These are phyloP conservation scores for Chrysopilus asiliformis DNA, from an alignment of 2,888 invertebrate species.

Conservation along the genomic window DNA sequence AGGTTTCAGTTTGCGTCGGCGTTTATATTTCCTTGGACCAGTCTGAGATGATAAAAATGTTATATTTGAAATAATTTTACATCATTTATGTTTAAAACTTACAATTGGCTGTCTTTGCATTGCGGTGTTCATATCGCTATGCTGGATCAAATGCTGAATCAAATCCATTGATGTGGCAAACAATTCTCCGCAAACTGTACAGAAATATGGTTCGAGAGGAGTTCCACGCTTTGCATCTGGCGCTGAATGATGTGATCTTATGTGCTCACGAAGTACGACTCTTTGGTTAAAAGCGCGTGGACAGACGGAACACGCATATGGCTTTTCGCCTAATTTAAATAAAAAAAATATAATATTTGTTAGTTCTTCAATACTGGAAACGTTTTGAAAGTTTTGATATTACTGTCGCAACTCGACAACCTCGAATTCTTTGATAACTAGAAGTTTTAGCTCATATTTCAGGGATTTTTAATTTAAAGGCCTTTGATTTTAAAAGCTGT, in stretches of 20 bases:
- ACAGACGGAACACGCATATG: slow-evolving; percentile 76
- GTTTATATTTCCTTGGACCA: slow-evolving; percentile 67
- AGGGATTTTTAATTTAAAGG: no score
- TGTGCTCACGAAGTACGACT: slow-evolving; percentile 71
- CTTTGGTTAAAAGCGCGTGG: slow-evolving; percentile 78
- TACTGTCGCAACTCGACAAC: no score
- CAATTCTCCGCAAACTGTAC: slow-evolving; percentile 61
- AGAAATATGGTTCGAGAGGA: slow-evolving; percentile 50
- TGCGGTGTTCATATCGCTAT: slow-evolving; percentile 75
- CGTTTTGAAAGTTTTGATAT: no score
- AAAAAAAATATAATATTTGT: not conserved
- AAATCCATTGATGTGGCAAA: slow-evolving; percentile 58
- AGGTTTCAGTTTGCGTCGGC: slow-evolving; percentile 59
- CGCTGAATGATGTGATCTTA: slow-evolving; percentile 73
- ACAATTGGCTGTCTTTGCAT: slow-evolving; percentile 62
- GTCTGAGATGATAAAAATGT: slow-evolving; percentile 33
- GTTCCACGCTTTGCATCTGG: slow-evolving; percentile 56
- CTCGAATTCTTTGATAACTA: no score
- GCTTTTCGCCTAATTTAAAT: slow-evolving; percentile 50
- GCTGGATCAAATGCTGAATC: slow-evolving; percentile 70
- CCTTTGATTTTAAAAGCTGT: no score
- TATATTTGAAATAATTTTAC: not conserved
- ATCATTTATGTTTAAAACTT: not conserved
- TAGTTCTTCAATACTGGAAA: not conserved
- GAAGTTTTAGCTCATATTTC: no score